Percentiles rank a stretch among this genome's conserved stretches.
Evolutionary conservation across 2,113 vertebrate genomes (phyloP).

Genomic region (Sphyrna mokarran): DNA sequence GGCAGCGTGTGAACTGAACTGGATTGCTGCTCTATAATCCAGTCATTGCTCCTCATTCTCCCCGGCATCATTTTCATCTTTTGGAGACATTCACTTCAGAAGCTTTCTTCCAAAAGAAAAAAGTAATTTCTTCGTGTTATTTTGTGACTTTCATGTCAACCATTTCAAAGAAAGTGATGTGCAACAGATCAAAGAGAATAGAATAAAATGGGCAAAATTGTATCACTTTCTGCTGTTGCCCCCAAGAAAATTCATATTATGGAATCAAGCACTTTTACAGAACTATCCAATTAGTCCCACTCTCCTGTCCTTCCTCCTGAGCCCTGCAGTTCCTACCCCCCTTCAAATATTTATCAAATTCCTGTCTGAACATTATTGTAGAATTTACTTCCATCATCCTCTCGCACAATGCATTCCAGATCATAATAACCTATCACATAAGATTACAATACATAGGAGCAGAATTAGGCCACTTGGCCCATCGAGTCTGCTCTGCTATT

Average conservation of each 20-base stretch:
- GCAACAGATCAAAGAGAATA: background rate
- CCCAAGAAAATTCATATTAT: background rate
- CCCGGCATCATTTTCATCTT: background rate
- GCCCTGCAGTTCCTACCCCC: background rate
- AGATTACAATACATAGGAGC: too few relatives aligned
- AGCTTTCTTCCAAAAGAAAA: background rate
- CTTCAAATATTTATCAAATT: background rate
- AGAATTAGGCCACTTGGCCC: too few relatives aligned
- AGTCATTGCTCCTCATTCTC: background rate
- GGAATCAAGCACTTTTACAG: background rate
- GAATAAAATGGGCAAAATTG: background rate
- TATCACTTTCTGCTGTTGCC: background rate
- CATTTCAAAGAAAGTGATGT: background rate
- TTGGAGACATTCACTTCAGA: background rate
- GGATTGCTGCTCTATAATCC: background rate
- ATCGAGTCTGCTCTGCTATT: too few relatives aligned
- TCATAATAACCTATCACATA: background rate
- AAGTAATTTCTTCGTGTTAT: background rate
- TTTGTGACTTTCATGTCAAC: background rate
- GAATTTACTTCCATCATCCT: background rate
- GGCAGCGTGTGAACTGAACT: background rate
- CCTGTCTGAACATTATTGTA: background rate
- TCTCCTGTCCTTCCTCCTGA: background rate
- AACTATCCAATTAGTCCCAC: background rate
- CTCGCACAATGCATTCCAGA: background rate